Evolutionary conservation across 2,113 vertebrate genomes (phyloP), one percentile per base, ranked within the genome.

Genomic region (Periophthalmodon schlosseri): DNA sequence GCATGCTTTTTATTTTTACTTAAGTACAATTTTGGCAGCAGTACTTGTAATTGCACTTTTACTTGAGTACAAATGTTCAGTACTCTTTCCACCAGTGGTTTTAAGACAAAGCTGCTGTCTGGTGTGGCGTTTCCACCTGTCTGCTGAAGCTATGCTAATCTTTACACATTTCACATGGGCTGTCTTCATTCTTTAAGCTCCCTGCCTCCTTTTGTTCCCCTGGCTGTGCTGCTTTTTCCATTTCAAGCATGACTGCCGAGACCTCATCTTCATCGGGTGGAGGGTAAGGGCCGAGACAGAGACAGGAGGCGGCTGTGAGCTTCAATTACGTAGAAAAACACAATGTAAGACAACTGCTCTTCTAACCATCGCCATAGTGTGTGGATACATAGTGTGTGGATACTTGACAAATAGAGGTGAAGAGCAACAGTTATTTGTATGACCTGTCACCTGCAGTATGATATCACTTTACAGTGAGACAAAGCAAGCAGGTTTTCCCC

Each of bases 241-340:
- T 92, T 91, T 91, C 86, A 90, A 84, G 87, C 89, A 84, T 23
- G 58, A 81, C 81, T 91, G 84, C 81, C 0, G 64, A 83, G 75
- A 86, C 70, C 72, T 56, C 70, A 72, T 67, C 72, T 72, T 82
- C 77, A 79, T 78, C 15, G 67, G 74, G 70, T 70, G 68, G 63
- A 78, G 85, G 33, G 67, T 72, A 87, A 79, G 78, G 66, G 78
- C 47, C 60, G 33, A 79, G 73, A 76, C 60, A 39, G 63, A 39
- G 63, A 65, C 63, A 65, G 33, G 63, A 65, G 63, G 33, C 34
- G 63, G 16, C 18, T 63, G 60, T 63, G 28, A 28, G 34, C 34
- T 65, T 65, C 63, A 65, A 65, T 65, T 65, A 65, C 34, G 18
- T 44, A 11, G 34, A n/a, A 49, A 52, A 28, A 74, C 73, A 69